Base-by-base conservation (phyloP, 2,113 vertebrate genomes). In the Xenus cinereus region DNA sequence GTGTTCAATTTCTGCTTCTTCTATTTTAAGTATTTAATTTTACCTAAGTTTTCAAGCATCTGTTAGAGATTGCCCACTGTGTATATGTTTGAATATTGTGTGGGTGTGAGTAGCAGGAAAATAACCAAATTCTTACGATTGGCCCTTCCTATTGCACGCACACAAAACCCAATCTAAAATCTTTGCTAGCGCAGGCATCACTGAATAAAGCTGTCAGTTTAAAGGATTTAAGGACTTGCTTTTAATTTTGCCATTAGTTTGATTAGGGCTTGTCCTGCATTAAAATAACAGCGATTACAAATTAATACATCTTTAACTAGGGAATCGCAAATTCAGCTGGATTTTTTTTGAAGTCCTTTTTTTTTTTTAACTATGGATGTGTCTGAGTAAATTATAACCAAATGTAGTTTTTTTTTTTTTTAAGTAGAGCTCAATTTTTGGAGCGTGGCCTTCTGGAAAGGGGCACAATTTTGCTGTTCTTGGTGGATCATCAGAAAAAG, bases 221-320 rank as follows among this genome's bases (percentile, higher is more conserved):
- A 80, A 82, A 72, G 77, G 80, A 67, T 95, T 92, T 83, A 87
- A 85, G 85, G 72, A 28, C 71, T 83, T 37, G 45, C 59, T 90
- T 95, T 90, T 86, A 45, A 75, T 95, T 93, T 79, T 41, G 79
- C 90, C 84, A 62, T 87, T 93, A 71, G 80, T 93, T 94, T 92
- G 87, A 88, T 96, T 86, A 93, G 84, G 79, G 91, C 77, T 95
- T 71, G 85, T 73, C 82, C 84, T 66, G 64, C 50, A 46, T 91
- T 90, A 80, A 68, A 69, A 46, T 39, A 56, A 39, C 43, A 32
- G 53, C 1, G 7, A 91, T 89, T 41, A 53, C 50, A 86, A 74
- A 91, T 91, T 71, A 95, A 84, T 87, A 46, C 54, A 57, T 81
- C 46, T 67, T 68, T 76, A 86, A 83, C 7, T 17, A 73, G 59